These are phyloP conservation scores for Pan paniscus DNA, from an alignment of 2,113 vertebrate genomes.

Conservation along the genomic window DNA sequence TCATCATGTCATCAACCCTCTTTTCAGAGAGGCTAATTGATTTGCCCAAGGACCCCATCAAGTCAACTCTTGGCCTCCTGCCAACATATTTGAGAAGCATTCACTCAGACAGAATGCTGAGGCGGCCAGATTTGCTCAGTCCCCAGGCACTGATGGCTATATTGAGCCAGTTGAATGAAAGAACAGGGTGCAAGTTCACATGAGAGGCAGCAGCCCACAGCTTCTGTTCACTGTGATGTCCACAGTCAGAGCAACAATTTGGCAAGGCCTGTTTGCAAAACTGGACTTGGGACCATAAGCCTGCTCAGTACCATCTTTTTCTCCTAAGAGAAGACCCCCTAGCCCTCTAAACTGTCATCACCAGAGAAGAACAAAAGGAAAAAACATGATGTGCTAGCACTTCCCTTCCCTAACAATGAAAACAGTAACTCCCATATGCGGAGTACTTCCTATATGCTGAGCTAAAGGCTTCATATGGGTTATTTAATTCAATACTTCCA, in stretches of 20 bases:
- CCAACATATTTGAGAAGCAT: not conserved
- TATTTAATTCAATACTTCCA: not conserved
- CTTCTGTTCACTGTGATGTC: not conserved
- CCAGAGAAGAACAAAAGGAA: not conserved
- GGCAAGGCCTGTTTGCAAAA: not conserved
- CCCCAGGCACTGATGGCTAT: conserved; percentile 26
- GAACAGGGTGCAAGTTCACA: not conserved
- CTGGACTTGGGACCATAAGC: too few species aligned
- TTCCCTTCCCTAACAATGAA: not conserved
- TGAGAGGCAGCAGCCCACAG: not conserved
- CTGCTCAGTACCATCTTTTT: not conserved
- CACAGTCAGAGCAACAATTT: not conserved
- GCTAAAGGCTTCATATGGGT: not conserved
- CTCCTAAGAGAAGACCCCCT: not conserved
- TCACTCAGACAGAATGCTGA: conserved; percentile 34
- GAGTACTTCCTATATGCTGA: not conserved
- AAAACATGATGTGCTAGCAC: not conserved
- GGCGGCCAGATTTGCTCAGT: not conserved
- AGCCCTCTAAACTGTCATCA: not conserved
- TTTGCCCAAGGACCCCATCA: not conserved
- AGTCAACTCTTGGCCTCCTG: not conserved
- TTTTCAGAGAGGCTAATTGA: conserved; percentile 31
- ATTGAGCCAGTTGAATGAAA: conserved; percentile 38
- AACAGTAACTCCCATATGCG: not conserved
- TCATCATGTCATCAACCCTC: not conserved